Conservation (phyloP, 2,888 invertebrate species). For the Cephus pygmeus region DNA sequence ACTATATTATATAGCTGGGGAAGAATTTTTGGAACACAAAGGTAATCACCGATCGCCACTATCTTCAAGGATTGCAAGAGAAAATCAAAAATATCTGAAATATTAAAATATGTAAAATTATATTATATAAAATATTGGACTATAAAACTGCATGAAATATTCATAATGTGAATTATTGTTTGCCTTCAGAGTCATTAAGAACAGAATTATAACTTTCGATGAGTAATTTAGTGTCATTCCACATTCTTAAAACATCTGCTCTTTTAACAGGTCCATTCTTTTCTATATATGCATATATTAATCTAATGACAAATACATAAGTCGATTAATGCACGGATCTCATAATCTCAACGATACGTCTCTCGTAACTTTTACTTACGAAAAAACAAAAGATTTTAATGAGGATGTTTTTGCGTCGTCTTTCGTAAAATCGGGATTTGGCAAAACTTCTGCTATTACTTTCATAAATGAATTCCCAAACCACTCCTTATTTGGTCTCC, state of each 20-base stretch:
- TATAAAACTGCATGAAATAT: not conserved
- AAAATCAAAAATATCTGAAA: constrained; percentile 39
- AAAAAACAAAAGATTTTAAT: constrained; percentile 33
- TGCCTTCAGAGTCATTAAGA: constrained; percentile 24
- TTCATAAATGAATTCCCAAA: constrained; percentile 32
- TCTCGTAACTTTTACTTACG: constrained; percentile 30
- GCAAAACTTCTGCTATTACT: constrained; percentile 19
- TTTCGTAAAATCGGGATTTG: constrained; percentile 27
- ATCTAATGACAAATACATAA: constrained; percentile 24
- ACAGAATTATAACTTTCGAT: constrained; percentile 22
- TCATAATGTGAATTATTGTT: not conserved
- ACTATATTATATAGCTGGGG: constrained; percentile 23
- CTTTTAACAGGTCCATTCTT: constrained; percentile 32
- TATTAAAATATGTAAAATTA: constrained; percentile 2
- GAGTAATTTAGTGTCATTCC: constrained; percentile 28
- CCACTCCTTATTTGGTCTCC: constrained; percentile 32
- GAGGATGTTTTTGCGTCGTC: constrained; percentile 13
- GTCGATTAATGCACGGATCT: not conserved
- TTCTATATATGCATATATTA: constrained; percentile 36
- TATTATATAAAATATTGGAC: not conserved
- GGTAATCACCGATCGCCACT: constrained; percentile 30
- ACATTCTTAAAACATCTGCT: constrained; percentile 24
- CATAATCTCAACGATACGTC: too few relatives aligned
- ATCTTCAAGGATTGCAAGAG: constrained; percentile 39
- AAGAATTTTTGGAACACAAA: constrained; percentile 30